Evolutionary conservation across 2,888 invertebrate species (phyloP).

Genomic region (Stegophylla sp.): DNA sequence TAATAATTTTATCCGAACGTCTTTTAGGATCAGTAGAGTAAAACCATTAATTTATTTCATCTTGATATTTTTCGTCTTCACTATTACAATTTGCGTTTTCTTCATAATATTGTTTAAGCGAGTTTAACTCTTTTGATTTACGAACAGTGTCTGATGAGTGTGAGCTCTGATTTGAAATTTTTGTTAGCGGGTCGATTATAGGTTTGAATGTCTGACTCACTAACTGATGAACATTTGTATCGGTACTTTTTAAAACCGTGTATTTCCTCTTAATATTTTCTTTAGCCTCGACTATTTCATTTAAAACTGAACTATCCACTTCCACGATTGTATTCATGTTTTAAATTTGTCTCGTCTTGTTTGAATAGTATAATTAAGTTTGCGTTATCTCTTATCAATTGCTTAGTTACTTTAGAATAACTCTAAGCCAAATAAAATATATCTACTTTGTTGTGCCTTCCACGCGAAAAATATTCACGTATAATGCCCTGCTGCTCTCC

Average conservation of each 20-base stretch:
- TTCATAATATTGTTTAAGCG: not conserved
- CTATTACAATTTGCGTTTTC: not conserved
- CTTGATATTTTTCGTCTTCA: not conserved
- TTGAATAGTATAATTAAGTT: not conserved
- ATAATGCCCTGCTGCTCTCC: slow-evolving; percentile 62
- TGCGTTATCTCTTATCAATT: not conserved
- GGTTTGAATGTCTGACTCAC: not conserved
- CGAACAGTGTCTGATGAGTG: not conserved
- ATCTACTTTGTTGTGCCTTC: slow-evolving; percentile 51
- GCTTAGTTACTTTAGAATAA: not conserved
- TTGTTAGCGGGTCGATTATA: not conserved
- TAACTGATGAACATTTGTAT: not conserved
- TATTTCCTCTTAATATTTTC: not conserved
- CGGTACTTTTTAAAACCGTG: not conserved
- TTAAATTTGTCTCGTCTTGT: not conserved
- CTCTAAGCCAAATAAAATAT: not conserved
- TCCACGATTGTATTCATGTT: not conserved
- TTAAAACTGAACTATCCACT: not conserved
- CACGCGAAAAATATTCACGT: slow-evolving; percentile 61
- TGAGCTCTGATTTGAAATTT: not conserved
- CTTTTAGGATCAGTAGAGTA: not conserved
- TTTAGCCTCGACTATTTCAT: not conserved
- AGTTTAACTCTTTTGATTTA: too few species aligned
- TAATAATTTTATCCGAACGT: not conserved
- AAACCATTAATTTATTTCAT: not conserved